These are phyloP conservation scores for Lasioglossum leucozonium DNA, from an alignment of 2,888 invertebrate species.

Conservation along the genomic window DNA sequence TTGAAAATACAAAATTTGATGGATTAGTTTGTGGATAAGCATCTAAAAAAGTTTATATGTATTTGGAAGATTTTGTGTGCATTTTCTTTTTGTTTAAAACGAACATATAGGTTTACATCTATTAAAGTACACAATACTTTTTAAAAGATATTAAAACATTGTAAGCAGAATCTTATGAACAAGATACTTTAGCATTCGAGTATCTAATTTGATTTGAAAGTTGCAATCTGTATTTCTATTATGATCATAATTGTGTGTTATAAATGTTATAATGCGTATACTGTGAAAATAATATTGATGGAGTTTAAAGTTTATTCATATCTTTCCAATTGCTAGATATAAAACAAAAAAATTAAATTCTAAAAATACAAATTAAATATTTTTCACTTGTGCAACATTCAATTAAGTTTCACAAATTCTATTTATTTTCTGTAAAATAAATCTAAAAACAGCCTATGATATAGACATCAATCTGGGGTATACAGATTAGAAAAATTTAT, in stretches of 20 bases:
- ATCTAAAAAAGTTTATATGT: constrained; percentile 4
- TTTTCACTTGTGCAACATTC: constrained; percentile 2
- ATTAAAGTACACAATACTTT: neutral
- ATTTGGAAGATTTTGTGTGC: constrained; percentile 13
- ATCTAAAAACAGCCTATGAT: neutral
- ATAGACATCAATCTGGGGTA: constrained; percentile 2
- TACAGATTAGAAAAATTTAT: constrained; percentile 12
- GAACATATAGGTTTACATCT: constrained; percentile 11
- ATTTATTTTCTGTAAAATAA: constrained; percentile 29
- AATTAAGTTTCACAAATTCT: neutral
- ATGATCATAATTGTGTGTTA: constrained; percentile 29
- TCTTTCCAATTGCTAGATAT: constrained; percentile 27
- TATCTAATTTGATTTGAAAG: constrained; percentile 20
- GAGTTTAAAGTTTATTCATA: constrained; percentile 24
- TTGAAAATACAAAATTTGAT: neutral
- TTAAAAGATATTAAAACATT: constrained; percentile 8
- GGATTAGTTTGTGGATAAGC: constrained; percentile 9
- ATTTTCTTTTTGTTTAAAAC: neutral
- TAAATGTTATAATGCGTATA: constrained; percentile 33
- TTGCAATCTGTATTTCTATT: constrained; percentile 10
- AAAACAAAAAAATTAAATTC: constrained; percentile 13
- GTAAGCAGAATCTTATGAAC: constrained; percentile 18
- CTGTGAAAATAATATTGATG: constrained; percentile 31
- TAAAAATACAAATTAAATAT: constrained; percentile 18
- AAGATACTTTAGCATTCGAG: constrained; percentile 15